These are phyloP conservation scores for Charanyca ferruginea DNA, from an alignment of 2,888 invertebrate genomes.

Conservation along the genomic window DNA sequence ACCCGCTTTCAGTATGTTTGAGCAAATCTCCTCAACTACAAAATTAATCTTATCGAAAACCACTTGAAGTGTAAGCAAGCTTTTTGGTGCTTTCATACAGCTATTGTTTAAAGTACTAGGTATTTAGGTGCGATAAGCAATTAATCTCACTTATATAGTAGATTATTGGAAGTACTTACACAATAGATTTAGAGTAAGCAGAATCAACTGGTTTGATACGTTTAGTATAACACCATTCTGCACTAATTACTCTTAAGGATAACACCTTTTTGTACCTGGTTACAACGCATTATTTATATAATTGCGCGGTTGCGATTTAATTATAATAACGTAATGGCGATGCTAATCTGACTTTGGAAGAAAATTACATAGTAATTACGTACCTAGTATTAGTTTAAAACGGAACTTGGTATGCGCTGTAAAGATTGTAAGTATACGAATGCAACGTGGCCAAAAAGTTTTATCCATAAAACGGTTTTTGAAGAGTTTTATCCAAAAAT, in stretches of 20 bases:
- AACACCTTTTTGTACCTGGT: constrained; percentile 41
- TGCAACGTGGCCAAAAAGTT: too few relatives aligned
- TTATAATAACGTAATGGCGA: constrained; percentile 11
- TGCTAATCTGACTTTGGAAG: constrained; percentile 17
- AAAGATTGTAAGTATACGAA: too few relatives aligned
- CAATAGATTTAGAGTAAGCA: constrained; percentile 24
- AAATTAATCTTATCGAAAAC: constrained; percentile 3
- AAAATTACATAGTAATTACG: constrained; percentile 5
- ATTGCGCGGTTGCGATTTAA: constrained; percentile 10
- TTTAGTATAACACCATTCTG: constrained; percentile 27
- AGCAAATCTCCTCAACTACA: background rate
- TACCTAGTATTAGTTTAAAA: background rate
- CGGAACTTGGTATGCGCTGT: too few relatives aligned
- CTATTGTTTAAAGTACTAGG: constrained; percentile 7
- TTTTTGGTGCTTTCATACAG: constrained; percentile 2
- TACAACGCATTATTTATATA: constrained; percentile 42
- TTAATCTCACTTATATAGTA: constrained; percentile 36
- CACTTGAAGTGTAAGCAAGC: background rate
- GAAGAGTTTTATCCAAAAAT: too few relatives aligned
- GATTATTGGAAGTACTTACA: constrained; percentile 28
- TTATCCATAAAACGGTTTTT: too few relatives aligned
- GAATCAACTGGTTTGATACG: constrained; percentile 33
- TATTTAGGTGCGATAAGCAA: constrained; percentile 14
- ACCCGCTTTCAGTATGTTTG: constrained; percentile 8
- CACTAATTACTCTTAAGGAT: constrained; percentile 44